Evolutionary conservation across 2,888 invertebrate genomes (phyloP), one percentile per base, ranked within the genome.

Genomic region (Argyra leucocephala): DNA sequence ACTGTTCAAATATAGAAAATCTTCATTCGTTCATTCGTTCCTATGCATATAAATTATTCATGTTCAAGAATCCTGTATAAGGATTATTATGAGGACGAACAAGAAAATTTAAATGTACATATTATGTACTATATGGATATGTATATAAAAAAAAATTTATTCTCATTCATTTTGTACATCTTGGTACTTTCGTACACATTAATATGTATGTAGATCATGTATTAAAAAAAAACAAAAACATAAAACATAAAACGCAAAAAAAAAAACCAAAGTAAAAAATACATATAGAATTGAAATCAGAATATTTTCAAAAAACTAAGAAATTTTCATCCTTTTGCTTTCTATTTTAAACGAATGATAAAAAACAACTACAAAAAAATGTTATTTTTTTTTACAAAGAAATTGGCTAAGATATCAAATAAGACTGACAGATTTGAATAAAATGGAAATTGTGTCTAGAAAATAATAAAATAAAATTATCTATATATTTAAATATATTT

Each of bases 21-120:
- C 5, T 48, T 48, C 31, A 31, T 7, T 31, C 31, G 57, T 57
- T 22, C 57, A 21, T 21, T 57, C 6, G 57, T 21, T 59, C 59
- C 23, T 23, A 59, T 59, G 59, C 59, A 59, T 59, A 59, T 59
- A 59, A 59, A 59, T 59, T 59, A 59, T 59, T 59, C 59, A 59
- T 59, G 59, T 59, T 59, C 6, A 59, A 59, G 59, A 23, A 59
- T 59, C 18, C 23, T 18, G 23, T 59, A 18, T 59, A 24, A 59
- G 59, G 59, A 59, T 59, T 59, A 59, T 59, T 23, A 23, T 22
- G 23, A 59, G 18, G 23, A 57, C 22, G 4, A 57, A 57, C 2
- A 22, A 57, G 12, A 48, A 18, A 22, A 48, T 12, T 18, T 15
- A 48, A 18, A 18, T 48, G 48, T 48, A 48, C 6, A 31, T 18